phyloP scores from a whole-genome alignment of 2,797 vertebrate species.

The Pyrocephalus nanus region DNA sequence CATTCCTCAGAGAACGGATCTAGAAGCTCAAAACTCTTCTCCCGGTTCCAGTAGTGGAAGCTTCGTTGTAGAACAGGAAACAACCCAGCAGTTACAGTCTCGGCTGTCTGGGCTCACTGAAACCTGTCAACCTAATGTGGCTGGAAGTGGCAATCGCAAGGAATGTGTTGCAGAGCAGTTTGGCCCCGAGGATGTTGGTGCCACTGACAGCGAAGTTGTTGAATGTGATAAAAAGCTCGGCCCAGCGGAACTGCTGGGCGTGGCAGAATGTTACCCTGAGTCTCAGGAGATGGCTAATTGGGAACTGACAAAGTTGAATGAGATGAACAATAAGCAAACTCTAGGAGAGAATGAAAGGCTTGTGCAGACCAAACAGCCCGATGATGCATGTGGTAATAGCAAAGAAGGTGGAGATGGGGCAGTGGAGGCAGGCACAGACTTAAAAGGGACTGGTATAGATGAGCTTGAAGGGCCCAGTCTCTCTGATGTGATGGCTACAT shows the following conservation, averaged over 20 bases:
- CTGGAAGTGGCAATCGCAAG: constrained; percentile 56
- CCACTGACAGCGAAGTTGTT: constrained; percentile 43
- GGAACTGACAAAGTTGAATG: constrained; percentile 73
- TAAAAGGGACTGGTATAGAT: constrained; percentile 54
- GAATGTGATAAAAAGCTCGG: constrained; percentile 61
- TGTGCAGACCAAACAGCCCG: constrained; percentile 45
- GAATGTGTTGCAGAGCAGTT: constrained; percentile 61
- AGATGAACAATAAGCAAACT: constrained; percentile 64
- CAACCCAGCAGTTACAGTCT: constrained; percentile 43
- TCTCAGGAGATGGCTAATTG: constrained; percentile 73
- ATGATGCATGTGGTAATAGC: constrained; percentile 42
- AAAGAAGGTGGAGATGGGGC: constrained; percentile 40
- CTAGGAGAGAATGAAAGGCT: constrained; percentile 66
- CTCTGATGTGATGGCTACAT: constrained; percentile 64
- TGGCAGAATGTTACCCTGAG: constrained; percentile 69
- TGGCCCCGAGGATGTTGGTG: constrained; percentile 47
- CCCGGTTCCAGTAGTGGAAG: constrained; percentile 47
- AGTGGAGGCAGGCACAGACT: constrained; percentile 52
- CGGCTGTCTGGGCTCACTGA: constrained; percentile 54
- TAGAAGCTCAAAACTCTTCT: constrained; percentile 57
- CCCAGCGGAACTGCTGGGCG: constrained; percentile 38
- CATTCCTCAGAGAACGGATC: constrained; percentile 60
- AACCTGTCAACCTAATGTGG: constrained; percentile 27
- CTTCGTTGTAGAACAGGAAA: constrained; percentile 44
- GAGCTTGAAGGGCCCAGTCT: constrained; percentile 67